Evolutionary conservation across 1,140 invertebrate genomes (phyloP).

Genomic region (Drosophila saltans): DNA sequence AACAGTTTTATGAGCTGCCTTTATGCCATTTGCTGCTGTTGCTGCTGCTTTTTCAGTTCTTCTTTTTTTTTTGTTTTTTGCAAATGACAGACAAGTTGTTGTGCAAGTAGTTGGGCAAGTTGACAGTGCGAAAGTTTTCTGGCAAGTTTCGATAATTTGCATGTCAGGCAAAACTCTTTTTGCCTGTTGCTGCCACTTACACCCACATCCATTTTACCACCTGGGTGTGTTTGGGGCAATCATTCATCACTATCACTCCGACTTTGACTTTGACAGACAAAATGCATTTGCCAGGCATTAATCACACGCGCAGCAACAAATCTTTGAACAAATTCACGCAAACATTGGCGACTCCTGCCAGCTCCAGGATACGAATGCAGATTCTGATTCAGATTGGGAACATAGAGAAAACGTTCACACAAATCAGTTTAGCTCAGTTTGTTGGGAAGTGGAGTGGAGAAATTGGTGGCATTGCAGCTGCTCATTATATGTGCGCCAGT

Average conservation of each 20-base stretch:
- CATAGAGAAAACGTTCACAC: constrained; percentile 11
- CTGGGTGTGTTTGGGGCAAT: constrained; percentile 31
- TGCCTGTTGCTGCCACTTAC: neutral
- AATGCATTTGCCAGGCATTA: constrained; percentile 64
- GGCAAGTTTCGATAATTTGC: constrained; percentile 50
- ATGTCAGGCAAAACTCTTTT: constrained; percentile 34
- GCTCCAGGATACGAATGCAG: constrained; percentile 33
- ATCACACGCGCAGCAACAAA: constrained; percentile 70
- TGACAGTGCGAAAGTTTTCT: constrained; percentile 32
- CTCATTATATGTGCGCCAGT: constrained; percentile 68
- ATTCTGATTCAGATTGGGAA: constrained; percentile 12
- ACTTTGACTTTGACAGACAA: constrained; percentile 41
- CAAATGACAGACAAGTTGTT: constrained; percentile 25
- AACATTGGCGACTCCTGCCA: constrained; percentile 56
- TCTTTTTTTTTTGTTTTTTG: neutral
- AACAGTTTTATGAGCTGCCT: constrained; percentile 23
- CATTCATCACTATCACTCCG: constrained; percentile 32
- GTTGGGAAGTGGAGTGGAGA: constrained; percentile 10
- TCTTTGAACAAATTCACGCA: constrained; percentile 67
- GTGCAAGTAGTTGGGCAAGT: constrained; percentile 18
- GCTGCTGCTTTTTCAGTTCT: neutral
- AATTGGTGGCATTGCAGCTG: constrained; percentile 39
- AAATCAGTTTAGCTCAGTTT: constrained; percentile 37
- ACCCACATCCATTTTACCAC: neutral
- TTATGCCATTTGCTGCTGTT: constrained; percentile 31